Percentiles rank a stretch among this genome's conserved stretches.
These are phyloP conservation scores for Dendropsophus ebraccatus DNA, from an alignment of 2,113 vertebrate genomes.

Conservation along the genomic window DNA sequence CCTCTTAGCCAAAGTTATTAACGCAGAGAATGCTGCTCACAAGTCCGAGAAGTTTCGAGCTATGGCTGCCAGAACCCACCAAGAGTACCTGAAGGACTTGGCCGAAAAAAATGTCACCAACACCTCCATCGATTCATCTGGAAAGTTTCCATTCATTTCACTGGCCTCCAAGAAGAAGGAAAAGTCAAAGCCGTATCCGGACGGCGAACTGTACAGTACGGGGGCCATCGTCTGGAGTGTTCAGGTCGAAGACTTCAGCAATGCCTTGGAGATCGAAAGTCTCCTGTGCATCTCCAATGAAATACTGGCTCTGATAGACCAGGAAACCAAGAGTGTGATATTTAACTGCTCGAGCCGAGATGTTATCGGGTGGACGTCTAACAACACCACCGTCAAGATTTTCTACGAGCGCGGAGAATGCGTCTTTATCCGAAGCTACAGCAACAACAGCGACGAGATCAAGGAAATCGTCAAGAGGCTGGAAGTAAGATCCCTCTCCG, in stretches of 20 bases:
- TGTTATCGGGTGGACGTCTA: conserved; percentile 94
- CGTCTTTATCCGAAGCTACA: conserved; percentile 88
- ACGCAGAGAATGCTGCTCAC: conserved; percentile 94
- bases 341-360: conserved; percentile 94
- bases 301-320: conserved; percentile 88
- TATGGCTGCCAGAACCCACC: conserved; percentile 93
- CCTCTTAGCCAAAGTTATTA: conserved; percentile 93
- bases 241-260: conserved; percentile 89
- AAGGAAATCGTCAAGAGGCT: conserved; percentile 93
- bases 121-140: conserved; percentile 90
- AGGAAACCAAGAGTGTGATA: conserved; percentile 88
- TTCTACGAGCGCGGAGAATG: conserved; percentile 95
- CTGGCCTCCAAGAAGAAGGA: conserved; percentile 94
- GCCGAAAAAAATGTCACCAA: conserved; percentile 95
- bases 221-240: conserved; percentile 90
- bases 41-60: conserved; percentile 96
- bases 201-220: conserved; percentile 88
- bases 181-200: conserved; percentile 86
- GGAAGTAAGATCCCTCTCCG: conserved; percentile 80
- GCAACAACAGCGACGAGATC: conserved; percentile 88
- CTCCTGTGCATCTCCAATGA: conserved; percentile 91
- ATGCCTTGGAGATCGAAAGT: conserved; percentile 87
- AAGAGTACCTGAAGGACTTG: conserved; percentile 93
- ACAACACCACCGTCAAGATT: conserved; percentile 87
- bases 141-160: conserved; percentile 94